Evolutionary conservation across 1,140 invertebrate species (phyloP).

Genomic region (Eumeta japonica): DNA sequence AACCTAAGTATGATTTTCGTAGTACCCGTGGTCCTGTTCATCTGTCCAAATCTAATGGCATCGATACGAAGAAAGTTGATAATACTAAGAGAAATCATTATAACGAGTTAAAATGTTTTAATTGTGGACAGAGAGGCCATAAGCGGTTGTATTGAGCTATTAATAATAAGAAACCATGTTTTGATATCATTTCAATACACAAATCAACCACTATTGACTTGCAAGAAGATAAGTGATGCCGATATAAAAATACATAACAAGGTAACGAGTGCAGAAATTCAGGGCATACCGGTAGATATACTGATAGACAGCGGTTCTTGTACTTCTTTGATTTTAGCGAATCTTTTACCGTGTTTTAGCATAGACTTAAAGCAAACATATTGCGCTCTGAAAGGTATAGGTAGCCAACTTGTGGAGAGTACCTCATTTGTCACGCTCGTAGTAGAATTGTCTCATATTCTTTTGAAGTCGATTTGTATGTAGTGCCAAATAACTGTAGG

Average conservation of each 20-base stretch:
- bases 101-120: constrained; percentile 1
- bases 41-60: too few relatives aligned
- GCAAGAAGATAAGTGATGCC: constrained; percentile 3
- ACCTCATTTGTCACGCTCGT: too few relatives aligned
- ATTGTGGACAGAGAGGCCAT: background rate
- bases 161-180: background rate
- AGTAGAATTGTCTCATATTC: too few relatives aligned
- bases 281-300: too few relatives aligned
- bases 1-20: constrained; percentile 5
- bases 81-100: background rate
- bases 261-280: constrained; percentile 2
- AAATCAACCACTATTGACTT: constrained; percentile 1
- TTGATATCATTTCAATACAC: too few relatives aligned
- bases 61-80: background rate
- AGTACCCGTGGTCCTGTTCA: too few relatives aligned
- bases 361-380: background rate
- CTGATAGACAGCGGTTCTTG: background rate
- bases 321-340: constrained; percentile 3
- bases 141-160: background rate
- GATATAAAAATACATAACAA: too few relatives aligned
- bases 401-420: too few relatives aligned
- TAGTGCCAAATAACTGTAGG: too few relatives aligned
- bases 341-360: constrained; percentile 1
- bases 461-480: too few relatives aligned
- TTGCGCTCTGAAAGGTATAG: too few relatives aligned